Conservation (phyloP, 2,888 invertebrate genomes). For the Cheilosia urbana region DNA sequence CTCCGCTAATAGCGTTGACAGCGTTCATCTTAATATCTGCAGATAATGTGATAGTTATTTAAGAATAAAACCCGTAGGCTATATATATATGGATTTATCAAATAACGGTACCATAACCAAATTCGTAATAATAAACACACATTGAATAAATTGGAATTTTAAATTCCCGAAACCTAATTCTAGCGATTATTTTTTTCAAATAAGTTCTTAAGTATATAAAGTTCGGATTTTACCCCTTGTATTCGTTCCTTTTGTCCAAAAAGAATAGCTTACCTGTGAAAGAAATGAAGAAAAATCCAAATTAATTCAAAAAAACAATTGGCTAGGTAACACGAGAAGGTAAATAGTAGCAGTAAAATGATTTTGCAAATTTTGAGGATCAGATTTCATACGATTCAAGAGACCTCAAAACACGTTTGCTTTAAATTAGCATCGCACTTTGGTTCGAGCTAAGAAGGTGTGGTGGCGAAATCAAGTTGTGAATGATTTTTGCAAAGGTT, state of each 20-base stretch:
- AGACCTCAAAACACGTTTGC: no score
- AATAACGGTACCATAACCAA: not conserved
- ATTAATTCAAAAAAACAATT: conserved; percentile 2
- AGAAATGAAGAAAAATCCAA: conserved; percentile 17
- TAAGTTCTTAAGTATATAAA: not conserved
- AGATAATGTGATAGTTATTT: not conserved
- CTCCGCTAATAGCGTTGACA: not conserved
- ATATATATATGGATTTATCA: not conserved
- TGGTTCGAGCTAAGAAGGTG: no score
- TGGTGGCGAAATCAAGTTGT: no score
- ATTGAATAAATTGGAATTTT: conserved; percentile 18
- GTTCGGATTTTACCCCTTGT: conserved; percentile 12
- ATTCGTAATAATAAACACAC: no score
- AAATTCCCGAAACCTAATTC: not conserved
- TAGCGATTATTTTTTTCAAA: no score
- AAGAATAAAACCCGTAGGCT: not conserved
- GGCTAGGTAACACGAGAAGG: not conserved
- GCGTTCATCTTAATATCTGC: not conserved
- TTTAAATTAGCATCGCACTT: no score
- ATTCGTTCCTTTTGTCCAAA: not conserved
- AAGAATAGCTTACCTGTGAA: conserved; percentile 31
- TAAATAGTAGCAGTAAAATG: not conserved
- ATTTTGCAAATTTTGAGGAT: not conserved
- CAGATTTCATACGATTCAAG: no score
- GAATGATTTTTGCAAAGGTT: no score